These are phyloP conservation scores for Macroramphosus scolopax DNA, from an alignment of 2,797 vertebrate genomes.

Conservation along the genomic window DNA sequence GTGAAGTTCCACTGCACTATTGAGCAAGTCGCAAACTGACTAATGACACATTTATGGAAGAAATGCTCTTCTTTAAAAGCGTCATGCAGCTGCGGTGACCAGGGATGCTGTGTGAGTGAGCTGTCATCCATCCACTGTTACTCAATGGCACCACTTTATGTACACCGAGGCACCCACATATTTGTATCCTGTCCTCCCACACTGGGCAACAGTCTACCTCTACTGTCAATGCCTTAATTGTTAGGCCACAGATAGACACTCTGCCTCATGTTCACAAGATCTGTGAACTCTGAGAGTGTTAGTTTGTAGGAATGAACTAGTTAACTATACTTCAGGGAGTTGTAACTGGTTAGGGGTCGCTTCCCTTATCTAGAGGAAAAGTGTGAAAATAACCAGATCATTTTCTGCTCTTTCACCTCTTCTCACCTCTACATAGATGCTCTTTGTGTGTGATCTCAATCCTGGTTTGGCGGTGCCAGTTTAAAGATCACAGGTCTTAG, in stretches of 20 bases:
- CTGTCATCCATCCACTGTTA: neutral
- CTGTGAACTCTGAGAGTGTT: slow-evolving; percentile 65
- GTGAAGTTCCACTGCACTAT: no score
- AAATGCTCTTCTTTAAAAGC: slow-evolving; percentile 4
- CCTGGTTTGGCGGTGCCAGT: slow-evolving; percentile 53
- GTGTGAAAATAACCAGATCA: slow-evolving; percentile 76
- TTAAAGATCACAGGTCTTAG: slow-evolving; percentile 34
- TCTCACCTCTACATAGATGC: slow-evolving; percentile 30
- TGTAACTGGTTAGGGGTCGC: slow-evolving; percentile 74
- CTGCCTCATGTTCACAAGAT: slow-evolving; percentile 56
- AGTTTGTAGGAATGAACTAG: slow-evolving; percentile 78
- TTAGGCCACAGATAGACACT: no score
- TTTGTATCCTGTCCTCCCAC: no score
- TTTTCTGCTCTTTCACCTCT: slow-evolving; percentile 43
- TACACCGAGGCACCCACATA: no score
- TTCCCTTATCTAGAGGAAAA: slow-evolving; percentile 69
- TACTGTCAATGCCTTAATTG: no score
- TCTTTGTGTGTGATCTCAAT: slow-evolving; percentile 27
- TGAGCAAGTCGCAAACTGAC: no score
- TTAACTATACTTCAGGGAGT: slow-evolving; percentile 81
- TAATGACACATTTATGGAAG: no score
- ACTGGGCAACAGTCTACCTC: no score
- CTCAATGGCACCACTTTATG: no score
- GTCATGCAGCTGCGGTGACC: neutral
- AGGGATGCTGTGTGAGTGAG: neutral